phyloP scores from a whole-genome alignment of 2,888 invertebrate species.

The Cerceris ruficornis region DNA sequence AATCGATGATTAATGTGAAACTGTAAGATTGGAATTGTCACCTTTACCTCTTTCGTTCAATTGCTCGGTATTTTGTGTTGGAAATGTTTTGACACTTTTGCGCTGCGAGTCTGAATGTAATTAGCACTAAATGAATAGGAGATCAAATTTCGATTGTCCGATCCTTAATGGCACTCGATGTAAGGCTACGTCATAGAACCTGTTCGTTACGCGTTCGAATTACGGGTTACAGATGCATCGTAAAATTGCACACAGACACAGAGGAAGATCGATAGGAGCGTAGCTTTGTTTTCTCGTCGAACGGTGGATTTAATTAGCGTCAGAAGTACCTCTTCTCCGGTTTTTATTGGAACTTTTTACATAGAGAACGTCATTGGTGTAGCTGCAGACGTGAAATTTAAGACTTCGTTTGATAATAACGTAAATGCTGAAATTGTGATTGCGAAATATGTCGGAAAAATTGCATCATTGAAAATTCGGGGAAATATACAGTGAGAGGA shows the following conservation, averaged over 20 bases:
- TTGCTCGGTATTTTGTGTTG: slow-evolving; percentile 6
- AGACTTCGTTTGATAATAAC: no score
- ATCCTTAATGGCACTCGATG: neutral
- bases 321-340: neutral
- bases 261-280: neutral
- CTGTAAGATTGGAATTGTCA: neutral
- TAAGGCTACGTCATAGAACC: neutral
- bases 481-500: no score
- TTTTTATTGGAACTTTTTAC: neutral
- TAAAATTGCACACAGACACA: neutral
- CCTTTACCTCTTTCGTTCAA: neutral
- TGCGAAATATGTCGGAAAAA: no score
- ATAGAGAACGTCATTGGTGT: neutral
- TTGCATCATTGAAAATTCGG: no score
- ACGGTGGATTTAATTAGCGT: neutral
- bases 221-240: neutral
- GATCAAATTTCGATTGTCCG: neutral
- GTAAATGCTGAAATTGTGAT: no score
- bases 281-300: neutral
- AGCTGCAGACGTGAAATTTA: no score
- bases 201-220: neutral
- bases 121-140: slow-evolving; percentile 6
- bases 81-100: slow-evolving; percentile 26
- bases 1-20: no score
- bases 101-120: slow-evolving; percentile 16